These are phyloP conservation scores for Aporophyla lueneburgensis DNA, from an alignment of 2,888 invertebrate species.

Conservation along the genomic window DNA sequence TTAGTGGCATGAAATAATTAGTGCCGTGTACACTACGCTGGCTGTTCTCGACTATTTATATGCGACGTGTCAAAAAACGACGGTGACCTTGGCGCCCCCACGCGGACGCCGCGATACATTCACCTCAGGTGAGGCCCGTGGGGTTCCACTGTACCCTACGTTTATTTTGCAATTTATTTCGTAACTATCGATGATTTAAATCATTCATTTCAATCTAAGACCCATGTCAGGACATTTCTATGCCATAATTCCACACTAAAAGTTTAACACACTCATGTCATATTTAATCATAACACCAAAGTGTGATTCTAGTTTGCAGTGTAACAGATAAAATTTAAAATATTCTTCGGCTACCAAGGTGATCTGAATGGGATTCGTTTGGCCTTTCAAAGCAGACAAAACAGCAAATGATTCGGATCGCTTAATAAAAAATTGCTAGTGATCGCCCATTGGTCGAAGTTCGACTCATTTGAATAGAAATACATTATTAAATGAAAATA, in stretches of 20 bases:
- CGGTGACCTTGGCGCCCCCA: slow-evolving; percentile 89
- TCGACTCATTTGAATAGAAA: no score
- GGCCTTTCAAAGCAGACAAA: slow-evolving; percentile 52
- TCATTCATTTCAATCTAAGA: slow-evolving; percentile 17
- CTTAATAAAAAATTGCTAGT: slow-evolving; percentile 36
- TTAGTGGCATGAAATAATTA: slow-evolving; percentile 84
- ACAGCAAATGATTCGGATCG: slow-evolving; percentile 39
- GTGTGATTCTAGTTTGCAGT: slow-evolving; percentile 8
- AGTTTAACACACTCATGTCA: no score
- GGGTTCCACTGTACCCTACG: slow-evolving; percentile 74
- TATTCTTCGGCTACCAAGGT: slow-evolving; percentile 43
- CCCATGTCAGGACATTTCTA: neutral
- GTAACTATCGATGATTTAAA: slow-evolving; percentile 55
- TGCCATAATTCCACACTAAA: neutral
- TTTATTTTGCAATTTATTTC: slow-evolving; percentile 70
- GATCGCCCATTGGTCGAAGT: no score
- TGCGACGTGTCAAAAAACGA: slow-evolving; percentile 89
- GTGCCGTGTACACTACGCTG: slow-evolving; percentile 73
- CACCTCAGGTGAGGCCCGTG: slow-evolving; percentile 89
- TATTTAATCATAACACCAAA: neutral
- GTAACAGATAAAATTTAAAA: slow-evolving; percentile 28
- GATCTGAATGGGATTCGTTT: slow-evolving; percentile 45
- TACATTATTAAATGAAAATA: no score
- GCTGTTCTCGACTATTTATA: slow-evolving; percentile 85
- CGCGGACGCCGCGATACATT: slow-evolving; percentile 86